Base-by-base conservation (phyloP, 2,888 invertebrate genomes). In the Magallana nippona region DNA sequence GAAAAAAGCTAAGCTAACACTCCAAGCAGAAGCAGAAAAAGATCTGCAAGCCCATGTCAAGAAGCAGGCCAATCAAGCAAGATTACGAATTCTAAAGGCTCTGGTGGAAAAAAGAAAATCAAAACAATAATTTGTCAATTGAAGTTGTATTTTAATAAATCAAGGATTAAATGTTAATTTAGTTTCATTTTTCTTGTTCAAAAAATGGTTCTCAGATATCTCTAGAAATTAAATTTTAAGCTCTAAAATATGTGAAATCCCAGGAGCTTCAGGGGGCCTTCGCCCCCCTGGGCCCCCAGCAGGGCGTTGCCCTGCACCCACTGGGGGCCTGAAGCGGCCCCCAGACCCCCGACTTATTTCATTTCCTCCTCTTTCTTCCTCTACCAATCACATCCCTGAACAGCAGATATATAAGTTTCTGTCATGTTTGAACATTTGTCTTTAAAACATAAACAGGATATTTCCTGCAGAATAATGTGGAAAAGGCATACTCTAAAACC, bases 181-280 rank as follows among this genome's bases (percentile, higher is more conserved):
- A 63, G n/a, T 63, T 19, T n/a, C 62, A 63, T 19, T 63, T n/a
- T 63, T 63, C 19, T 63, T 63, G 62, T 5, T 63, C 62, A 19
- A 19, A 63, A 63, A 63, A 63, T 63, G 3, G 62, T 10, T 10
- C 62, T 63, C 62, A 63, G n/a, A 63, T 63, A 63, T 19, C 62
- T 63, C 44, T 44, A 11, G 62, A 63, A 63, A 63, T 19, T 3
- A 63, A 63, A 19, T 63, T 63, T 19, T 19, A 63, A 63, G 62
- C 62, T 63, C 62, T 63, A 22, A 63, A 63, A 63, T 63, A 63
- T 19, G 62, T 63, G 62, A 63, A 63, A 63, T 44, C 62, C 62
- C 62, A 63, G 62, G 62, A 63, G 62, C 62, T 63, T 63, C 62
- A n/a, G n/a, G n/a, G n/a, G n/a, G n/a, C n/a, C n/a, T n/a, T n/a